Base-by-base conservation (phyloP, 2,113 vertebrate species). In the Eira barbara region DNA sequence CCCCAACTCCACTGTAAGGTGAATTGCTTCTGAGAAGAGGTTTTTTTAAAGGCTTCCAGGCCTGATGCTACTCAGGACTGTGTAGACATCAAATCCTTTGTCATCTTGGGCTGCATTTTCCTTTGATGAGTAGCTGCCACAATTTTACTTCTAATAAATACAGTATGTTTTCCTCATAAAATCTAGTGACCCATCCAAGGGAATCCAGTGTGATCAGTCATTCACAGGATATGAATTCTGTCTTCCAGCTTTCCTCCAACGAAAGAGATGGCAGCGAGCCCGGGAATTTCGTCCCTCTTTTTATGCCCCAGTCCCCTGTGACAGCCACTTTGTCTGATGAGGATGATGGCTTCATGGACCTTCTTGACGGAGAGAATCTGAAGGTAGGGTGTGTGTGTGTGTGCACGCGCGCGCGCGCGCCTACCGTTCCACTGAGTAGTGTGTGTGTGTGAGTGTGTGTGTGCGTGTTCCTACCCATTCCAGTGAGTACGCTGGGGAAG, bases 301-400 rank as follows among this genome's bases (percentile, higher is more conserved):
- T 98, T 84, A 98, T 98, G 94, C 98, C 99, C 49, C 98, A 98
- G 29, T 98, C 99, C 4, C 98, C 99, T 14, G 98, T 98, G 80
- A 94, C 98, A 6, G 98, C 98, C 21, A 98, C 98, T 0, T 97
- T 98, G 3, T 98, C 98, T 0, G 99, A 99, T 73, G 98, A 99
- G 1, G 99, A 99, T 0, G 99, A 99, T 63, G 99, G 99, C 4
- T 99, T 99, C 98, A 97, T 99, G 73, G 99, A 99, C 3, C 98
- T 99, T 27, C 87, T 99, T 12, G 99, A 99, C 21, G 99, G 99
- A 81, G 98, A 99, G 67, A 99, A 99, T 21, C 8, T 98, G 63
- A 98, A 98, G 98, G 99, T 99, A 93, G 2, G 5, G 0, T 73
- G 18, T 92, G 49, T 45, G n/a, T n/a, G 42, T n/a, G 10, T 39